A percentile compares a stretch with the other conserved stretches of the same genome.
Evolutionary conservation across 2,113 vertebrate genomes (phyloP).

Genomic region (Guaruba guarouba): DNA sequence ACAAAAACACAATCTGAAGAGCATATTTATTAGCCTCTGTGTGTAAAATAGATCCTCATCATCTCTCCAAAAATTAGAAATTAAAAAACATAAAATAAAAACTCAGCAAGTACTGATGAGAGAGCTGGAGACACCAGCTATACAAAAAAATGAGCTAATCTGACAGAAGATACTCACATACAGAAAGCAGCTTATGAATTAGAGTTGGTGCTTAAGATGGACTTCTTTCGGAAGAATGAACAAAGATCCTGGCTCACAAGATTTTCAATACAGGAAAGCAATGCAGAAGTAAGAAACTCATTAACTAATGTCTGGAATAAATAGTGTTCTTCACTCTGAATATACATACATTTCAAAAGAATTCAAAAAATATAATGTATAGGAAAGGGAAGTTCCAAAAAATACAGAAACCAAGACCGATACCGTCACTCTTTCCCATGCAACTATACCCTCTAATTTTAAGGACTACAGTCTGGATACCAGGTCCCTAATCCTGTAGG

Average conservation of each 20-base stretch:
- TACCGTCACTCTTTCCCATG: not conserved
- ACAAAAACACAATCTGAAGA: not conserved
- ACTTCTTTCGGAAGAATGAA: not conserved
- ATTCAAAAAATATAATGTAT: slow-evolving; percentile 10
- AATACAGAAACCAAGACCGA: not conserved
- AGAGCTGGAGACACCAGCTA: not conserved
- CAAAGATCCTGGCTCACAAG: not conserved
- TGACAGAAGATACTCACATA: not conserved
- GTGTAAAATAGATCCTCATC: not conserved
- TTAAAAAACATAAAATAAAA: not conserved
- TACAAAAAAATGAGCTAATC: not conserved
- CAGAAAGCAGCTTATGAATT: not conserved
- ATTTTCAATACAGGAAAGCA: not conserved
- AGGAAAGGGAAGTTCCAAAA: not conserved
- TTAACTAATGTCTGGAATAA: slow-evolving; percentile 21
- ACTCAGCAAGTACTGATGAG: not conserved
- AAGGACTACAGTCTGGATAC: not conserved
- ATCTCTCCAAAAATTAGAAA: not conserved
- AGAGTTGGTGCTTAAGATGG: not conserved
- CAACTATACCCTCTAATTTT: not conserved
- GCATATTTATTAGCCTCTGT: not conserved
- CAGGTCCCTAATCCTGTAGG: not conserved
- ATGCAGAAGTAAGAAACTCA: slow-evolving; percentile 9
- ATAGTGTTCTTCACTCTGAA: not conserved
- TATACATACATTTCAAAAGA: not conserved